Conservation (phyloP, 2,888 invertebrate genomes). For the Chrysopilus asiliformis region DNA sequence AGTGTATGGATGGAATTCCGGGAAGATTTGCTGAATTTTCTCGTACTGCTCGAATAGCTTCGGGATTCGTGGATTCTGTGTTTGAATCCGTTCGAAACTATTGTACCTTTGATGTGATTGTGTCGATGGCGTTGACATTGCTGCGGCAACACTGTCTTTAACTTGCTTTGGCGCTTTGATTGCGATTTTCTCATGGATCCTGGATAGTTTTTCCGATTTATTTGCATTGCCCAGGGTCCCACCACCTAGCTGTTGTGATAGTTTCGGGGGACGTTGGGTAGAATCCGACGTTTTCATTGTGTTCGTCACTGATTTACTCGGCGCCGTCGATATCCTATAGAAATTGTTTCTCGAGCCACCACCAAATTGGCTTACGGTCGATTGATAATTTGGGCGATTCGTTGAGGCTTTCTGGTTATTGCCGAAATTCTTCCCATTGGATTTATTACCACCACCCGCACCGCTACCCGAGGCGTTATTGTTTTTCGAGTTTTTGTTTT, state of each 20-base stretch:
- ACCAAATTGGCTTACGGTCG: conserved; percentile 5
- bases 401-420: conserved; percentile 6
- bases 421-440: conserved; percentile 10
- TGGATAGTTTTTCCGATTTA: conserved; percentile 7
- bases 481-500: conserved; percentile 16
- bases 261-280: conserved; percentile 9
- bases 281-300: conserved; percentile 3
- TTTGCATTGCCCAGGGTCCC: neutral
- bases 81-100: neutral
- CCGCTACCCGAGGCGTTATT: conserved; percentile 17
- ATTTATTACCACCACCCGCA: conserved; percentile 16
- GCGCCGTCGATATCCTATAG: conserved; percentile 26
- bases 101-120: neutral
- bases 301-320: conserved; percentile 12
- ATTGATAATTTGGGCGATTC: conserved; percentile 6
- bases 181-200: conserved; percentile 23
- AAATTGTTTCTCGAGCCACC: conserved; percentile 26
- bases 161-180: conserved; percentile 34
- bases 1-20: conserved; percentile 45
- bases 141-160: conserved; percentile 23
- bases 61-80: conserved; percentile 43
- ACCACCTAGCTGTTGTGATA: conserved; percentile 9
- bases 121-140: neutral
- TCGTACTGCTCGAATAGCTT: conserved; percentile 59
- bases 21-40: conserved; percentile 65